phyloP scores from a whole-genome alignment of 2,888 invertebrate genomes.

The Callyntrura sp. region DNA sequence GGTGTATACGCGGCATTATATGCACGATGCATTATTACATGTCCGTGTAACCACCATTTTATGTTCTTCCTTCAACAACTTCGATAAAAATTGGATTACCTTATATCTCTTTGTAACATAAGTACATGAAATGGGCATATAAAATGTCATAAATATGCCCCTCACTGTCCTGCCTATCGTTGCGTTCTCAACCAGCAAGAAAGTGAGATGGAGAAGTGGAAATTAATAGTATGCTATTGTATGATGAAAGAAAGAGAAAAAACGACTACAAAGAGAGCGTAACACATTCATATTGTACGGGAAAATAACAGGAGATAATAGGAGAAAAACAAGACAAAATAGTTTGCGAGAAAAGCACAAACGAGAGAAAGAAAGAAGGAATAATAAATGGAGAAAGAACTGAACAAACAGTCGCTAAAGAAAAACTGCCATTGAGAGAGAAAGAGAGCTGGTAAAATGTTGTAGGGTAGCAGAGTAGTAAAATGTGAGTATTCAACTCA shows the following conservation, averaged over 20 bases:
- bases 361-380: constrained; percentile 55
- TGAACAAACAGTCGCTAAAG: constrained; percentile 67
- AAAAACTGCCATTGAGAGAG: constrained; percentile 23
- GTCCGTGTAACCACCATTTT: background rate
- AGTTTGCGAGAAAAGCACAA: constrained; percentile 35
- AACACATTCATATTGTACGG: constrained; percentile 13
- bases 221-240: constrained; percentile 33
- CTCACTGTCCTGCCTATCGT: constrained; percentile 4
- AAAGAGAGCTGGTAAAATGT: constrained; percentile 8
- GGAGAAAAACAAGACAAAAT: constrained; percentile 61
- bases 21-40: constrained; percentile 3
- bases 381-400: constrained; percentile 69
- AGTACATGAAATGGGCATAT: constrained; percentile 38
- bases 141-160: constrained; percentile 46
- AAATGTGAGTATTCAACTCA: constrained; percentile 39
- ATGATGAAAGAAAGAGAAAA: constrained; percentile 12
- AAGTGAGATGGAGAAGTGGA: background rate
- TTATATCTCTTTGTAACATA: background rate
- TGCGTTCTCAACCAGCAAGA: background rate
- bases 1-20: background rate
- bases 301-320: constrained; percentile 43
- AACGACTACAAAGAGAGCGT: background rate
- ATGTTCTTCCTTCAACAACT: constrained; percentile 56
- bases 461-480: background rate
- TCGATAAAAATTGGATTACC: constrained; percentile 29